Percentiles rank a stretch among this genome's conserved stretches.
phyloP scores from a whole-genome alignment of 2,888 invertebrate genomes.

The Apodemia duryi region DNA sequence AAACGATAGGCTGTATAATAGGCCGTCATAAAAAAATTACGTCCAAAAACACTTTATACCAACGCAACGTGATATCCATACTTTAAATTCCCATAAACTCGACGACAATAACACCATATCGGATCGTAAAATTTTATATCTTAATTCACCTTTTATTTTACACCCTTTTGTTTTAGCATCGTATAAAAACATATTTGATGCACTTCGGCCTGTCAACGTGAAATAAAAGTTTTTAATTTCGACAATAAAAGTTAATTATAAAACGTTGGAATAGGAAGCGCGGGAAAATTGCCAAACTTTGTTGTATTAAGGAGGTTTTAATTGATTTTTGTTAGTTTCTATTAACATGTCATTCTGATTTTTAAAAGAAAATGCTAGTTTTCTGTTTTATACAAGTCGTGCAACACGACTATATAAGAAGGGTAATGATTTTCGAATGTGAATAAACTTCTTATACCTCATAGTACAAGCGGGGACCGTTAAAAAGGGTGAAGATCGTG shows the following conservation, averaged over 20 bases:
- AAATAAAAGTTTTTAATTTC: constrained; percentile 38
- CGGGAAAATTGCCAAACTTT: background rate
- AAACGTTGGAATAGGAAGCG: constrained; percentile 21
- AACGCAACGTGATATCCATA: constrained; percentile 48
- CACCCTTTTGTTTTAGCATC: constrained; percentile 34
- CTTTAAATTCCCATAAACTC: constrained; percentile 62
- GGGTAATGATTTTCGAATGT: too few species aligned
- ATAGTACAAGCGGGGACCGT: too few species aligned
- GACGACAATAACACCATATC: constrained; percentile 58
- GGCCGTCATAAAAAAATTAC: background rate
- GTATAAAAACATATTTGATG: background rate
- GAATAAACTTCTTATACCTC: too few species aligned
- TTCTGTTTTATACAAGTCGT: too few species aligned
- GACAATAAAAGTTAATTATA: constrained; percentile 25
- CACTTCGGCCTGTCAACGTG: background rate
- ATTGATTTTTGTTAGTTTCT: too few species aligned
- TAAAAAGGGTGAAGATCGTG: too few species aligned
- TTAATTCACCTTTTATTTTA: constrained; percentile 59
- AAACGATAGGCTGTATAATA: background rate
- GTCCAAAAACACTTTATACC: constrained; percentile 3
- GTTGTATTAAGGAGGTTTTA: too few species aligned
- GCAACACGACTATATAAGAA: too few species aligned
- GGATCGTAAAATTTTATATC: constrained; percentile 73
- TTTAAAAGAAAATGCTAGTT: too few species aligned
- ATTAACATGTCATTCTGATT: too few species aligned